phyloP scores from a whole-genome alignment of 23 tunicate genomes.

The Pegea sp. region DNA sequence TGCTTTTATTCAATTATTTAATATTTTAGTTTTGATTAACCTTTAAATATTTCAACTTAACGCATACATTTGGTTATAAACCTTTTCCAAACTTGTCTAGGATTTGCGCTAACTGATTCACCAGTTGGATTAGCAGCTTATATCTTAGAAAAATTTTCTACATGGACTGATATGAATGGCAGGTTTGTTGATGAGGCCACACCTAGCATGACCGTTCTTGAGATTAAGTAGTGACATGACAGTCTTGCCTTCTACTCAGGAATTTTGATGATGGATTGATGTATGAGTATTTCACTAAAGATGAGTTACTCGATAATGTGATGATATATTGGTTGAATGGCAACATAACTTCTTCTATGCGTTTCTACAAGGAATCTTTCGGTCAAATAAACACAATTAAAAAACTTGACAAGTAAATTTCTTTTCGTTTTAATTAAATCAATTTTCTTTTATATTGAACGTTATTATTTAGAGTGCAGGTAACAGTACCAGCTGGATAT shows the following conservation, averaged over 20 bases:
- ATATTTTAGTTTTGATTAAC: background rate
- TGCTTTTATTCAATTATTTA: background rate
- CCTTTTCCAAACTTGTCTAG: constrained; percentile 12
- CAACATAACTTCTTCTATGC: constrained; percentile 56
- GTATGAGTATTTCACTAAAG: constrained; percentile 29
- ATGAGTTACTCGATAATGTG: constrained; percentile 50
- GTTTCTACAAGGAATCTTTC: constrained; percentile 41
- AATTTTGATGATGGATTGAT: constrained; percentile 32
- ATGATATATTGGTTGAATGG: constrained; percentile 86
- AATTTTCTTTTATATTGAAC: background rate
- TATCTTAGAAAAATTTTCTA: constrained; percentile 66
- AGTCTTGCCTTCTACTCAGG: constrained; percentile 8
- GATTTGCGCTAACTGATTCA: constrained; percentile 68
- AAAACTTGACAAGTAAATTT: background rate
- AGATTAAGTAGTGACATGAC: background rate
- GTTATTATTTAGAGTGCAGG: constrained; percentile 13
- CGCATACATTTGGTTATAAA: background rate
- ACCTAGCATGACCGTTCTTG: too few relatives aligned
- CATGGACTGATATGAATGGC: constrained; percentile 47
- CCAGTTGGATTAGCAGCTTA: constrained; percentile 88
- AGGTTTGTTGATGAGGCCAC: constrained; percentile 33
- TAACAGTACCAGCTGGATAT: constrained; percentile 54
- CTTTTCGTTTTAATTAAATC: background rate
- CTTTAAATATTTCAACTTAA: background rate
- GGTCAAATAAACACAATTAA: background rate